phyloP scores from a whole-genome alignment of 2,113 vertebrate genomes.

The Syngnathus floridae region DNA sequence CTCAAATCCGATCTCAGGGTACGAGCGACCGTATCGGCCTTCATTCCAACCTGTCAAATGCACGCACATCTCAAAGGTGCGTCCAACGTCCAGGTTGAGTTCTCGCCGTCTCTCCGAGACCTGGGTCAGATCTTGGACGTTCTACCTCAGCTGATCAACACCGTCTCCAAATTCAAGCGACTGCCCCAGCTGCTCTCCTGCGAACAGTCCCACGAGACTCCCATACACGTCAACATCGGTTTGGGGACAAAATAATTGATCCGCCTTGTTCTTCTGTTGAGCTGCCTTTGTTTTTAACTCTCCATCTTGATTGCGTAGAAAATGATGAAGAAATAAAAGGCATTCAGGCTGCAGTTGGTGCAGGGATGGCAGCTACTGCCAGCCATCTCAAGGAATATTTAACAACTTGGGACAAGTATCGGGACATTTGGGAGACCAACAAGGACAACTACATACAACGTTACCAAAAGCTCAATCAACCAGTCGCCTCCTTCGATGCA shows the following conservation, averaged over 20 bases:
- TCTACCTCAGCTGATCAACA: slow-evolving; percentile 69
- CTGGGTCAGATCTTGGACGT: slow-evolving; percentile 61
- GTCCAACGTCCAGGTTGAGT: slow-evolving; percentile 68
- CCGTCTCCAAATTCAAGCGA: slow-evolving; percentile 73
- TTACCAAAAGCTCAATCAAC: slow-evolving; percentile 75
- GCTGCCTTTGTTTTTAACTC: background rate
- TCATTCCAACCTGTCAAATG: background rate
- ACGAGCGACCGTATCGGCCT: background rate
- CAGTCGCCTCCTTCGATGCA: slow-evolving; percentile 79
- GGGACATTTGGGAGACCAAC: slow-evolving; percentile 83
- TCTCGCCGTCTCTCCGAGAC: slow-evolving; percentile 74
- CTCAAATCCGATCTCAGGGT: slow-evolving; percentile 68
- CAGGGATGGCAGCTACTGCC: slow-evolving; percentile 71
- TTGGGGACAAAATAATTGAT: background rate
- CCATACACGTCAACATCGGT: slow-evolving; percentile 74
- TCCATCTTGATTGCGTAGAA: slow-evolving; percentile 53
- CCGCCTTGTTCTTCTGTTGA: background rate
- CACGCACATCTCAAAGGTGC: background rate
- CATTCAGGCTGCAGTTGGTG: slow-evolving; percentile 73
- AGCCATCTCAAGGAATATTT: slow-evolving; percentile 73
- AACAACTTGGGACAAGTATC: slow-evolving; percentile 82
- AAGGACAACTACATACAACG: slow-evolving; percentile 79
- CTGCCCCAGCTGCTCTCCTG: slow-evolving; percentile 74
- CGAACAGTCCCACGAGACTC: slow-evolving; percentile 45
- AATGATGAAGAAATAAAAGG: slow-evolving; percentile 80